These are phyloP conservation scores for Drosophila rellima DNA, from an alignment of 2,888 invertebrate genomes.

Conservation along the genomic window DNA sequence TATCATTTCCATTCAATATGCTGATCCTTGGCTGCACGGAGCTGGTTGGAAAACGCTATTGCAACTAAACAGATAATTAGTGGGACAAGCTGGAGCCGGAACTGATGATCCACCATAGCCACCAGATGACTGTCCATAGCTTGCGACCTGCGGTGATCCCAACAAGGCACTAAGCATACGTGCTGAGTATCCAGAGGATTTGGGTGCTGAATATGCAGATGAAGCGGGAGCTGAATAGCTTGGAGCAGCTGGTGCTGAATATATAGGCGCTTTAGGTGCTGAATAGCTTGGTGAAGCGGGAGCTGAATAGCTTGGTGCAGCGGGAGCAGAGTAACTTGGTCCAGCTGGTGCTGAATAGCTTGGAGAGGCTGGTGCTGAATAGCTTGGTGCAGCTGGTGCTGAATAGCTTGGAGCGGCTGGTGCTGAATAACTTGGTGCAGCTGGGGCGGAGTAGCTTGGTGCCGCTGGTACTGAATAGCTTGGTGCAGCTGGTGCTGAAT, in stretches of 20 bases:
- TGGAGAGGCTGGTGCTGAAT: conserved; percentile 18
- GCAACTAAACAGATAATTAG: conserved; percentile 65
- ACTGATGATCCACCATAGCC: conserved; percentile 46
- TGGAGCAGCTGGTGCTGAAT: conserved; percentile 41
- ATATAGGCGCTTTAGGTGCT: conserved; percentile 15
- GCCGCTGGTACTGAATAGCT: conserved; percentile 34
- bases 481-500: conserved; percentile 24
- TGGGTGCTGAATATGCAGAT: conserved; percentile 34
- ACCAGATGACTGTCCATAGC: conserved; percentile 38
- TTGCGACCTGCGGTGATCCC: conserved; percentile 34
- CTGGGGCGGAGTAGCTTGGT: conserved; percentile 34
- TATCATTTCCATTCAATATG: conserved; percentile 34
- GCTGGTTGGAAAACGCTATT: conserved; percentile 51
- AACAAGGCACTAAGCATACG: conserved; percentile 56
- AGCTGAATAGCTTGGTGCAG: conserved; percentile 32
- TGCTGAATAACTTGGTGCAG: conserved; percentile 19
- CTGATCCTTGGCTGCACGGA: conserved; percentile 53
- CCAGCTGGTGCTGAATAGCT: conserved; percentile 26
- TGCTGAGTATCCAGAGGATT: conserved; percentile 15
- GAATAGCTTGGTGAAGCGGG: conserved; percentile 25
- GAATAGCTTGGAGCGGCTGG: conserved; percentile 41
- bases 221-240: conserved; percentile 27
- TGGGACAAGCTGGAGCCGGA: conserved; percentile 60
- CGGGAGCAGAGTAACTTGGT: conserved; percentile 26
- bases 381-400: conserved; percentile 18